Percentiles rank a stretch among this genome's conserved stretches.
Conservation (phyloP, 2,113 vertebrate species). For the Chrysemys picta region DNA sequence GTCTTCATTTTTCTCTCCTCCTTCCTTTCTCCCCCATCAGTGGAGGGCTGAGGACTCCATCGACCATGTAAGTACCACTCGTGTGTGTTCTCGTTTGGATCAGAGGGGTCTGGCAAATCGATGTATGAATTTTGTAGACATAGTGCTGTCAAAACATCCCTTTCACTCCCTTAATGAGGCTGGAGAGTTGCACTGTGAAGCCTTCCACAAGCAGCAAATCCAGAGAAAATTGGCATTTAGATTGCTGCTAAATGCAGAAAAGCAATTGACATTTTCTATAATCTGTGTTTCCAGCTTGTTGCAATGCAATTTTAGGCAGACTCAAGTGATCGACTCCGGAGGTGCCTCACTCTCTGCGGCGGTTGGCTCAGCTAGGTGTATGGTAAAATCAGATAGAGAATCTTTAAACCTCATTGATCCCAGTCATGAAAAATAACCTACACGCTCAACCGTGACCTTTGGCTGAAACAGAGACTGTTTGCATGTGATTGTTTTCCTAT, state of each 20-base stretch:
- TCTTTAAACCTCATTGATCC: slow-evolving; percentile 78
- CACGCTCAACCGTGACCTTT: slow-evolving; percentile 66
- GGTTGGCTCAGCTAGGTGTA: slow-evolving; percentile 61
- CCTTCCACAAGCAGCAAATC: slow-evolving; percentile 75
- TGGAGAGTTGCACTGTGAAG: slow-evolving; percentile 63
- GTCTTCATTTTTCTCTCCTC: slow-evolving; percentile 77
- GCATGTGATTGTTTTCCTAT: too few relatives aligned
- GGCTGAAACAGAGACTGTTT: slow-evolving; percentile 52
- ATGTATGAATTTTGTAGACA: slow-evolving; percentile 76
- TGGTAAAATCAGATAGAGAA: slow-evolving; percentile 73
- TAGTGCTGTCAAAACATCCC: slow-evolving; percentile 75
- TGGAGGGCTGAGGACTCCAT: slow-evolving; percentile 95
- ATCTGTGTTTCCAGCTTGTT: slow-evolving; percentile 77
- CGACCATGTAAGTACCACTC: slow-evolving; percentile 96
- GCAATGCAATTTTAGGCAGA: slow-evolving; percentile 75
- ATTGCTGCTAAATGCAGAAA: slow-evolving; percentile 75
- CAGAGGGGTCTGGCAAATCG: slow-evolving; percentile 77
- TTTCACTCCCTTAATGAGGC: slow-evolving; percentile 68
- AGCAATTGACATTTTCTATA: slow-evolving; percentile 78
- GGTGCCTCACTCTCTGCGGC: slow-evolving; percentile 51
- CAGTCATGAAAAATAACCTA: slow-evolving; percentile 71
- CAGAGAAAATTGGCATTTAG: slow-evolving; percentile 80
- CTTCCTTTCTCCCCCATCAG: slow-evolving; percentile 87
- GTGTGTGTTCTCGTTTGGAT: slow-evolving; percentile 85
- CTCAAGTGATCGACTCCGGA: slow-evolving; percentile 69